Base-by-base conservation (phyloP, 2,113 vertebrate species). In the Carassius gibelio region DNA sequence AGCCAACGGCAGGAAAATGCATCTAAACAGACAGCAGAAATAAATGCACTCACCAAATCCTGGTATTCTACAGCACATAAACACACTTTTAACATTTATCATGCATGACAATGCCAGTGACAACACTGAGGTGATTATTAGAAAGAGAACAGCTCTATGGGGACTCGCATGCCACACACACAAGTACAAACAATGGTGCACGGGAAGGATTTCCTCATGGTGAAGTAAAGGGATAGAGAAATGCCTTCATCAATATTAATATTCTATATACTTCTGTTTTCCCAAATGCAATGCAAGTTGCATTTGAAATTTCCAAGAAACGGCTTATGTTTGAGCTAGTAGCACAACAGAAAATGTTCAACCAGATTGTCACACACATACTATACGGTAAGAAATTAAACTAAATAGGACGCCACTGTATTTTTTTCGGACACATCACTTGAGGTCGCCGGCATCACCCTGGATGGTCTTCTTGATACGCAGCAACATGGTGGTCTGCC, bases 401-500 rank as follows among this genome's bases (percentile, higher is more conserved):
- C 23, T 34, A 81, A 21, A 77, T 69, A 68, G 10, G 36, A 72
- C 45, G 66, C 75, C 57, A 61, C 52, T 8, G 36, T 74, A 71
- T 85, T 64, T 55, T 17, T 80, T 36, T 23, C 0, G 14, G 61
- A 14, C 23, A 1, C 5, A 90, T 96, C 96, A 99, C 89, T 98
- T 98, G 52, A 99, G 94, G 90, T 98, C 98, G 1, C 97, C 98
- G 0, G 93, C 96, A 34, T 97, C 96, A 48, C 95, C 96, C 87
- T 97, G 97, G 91, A 99, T 97, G 34, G 97, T 98, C 90, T 99
- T 99, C 78, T 99, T 99, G 92, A 99, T 99, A 81, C 98, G 96
- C n/a, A 99, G 96, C 88, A 99, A 89, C 98, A 99, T 99, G 11
- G 98, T 99, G 17, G 98, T 99, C 69, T 98, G 92, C 97, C 97